Evolutionary conservation across 2,797 vertebrate species (phyloP).

Genomic region (Pantherophis vulpinus): DNA sequence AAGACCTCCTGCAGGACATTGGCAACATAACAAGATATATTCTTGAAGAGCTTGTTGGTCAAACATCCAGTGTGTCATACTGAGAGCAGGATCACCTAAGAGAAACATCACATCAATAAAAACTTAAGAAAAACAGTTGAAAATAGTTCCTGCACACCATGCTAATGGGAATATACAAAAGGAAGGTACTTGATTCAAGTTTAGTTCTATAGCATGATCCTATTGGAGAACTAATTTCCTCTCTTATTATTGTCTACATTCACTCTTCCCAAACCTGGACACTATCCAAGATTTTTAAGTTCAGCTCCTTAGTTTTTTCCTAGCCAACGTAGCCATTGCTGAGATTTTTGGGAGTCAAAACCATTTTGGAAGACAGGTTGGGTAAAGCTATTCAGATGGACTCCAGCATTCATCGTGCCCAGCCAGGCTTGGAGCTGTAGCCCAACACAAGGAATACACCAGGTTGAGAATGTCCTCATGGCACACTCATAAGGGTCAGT

Average conservation of each 20-base stretch:
- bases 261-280: background rate
- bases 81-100: constrained; percentile 84
- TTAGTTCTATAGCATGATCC: background rate
- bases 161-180: background rate
- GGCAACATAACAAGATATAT: constrained; percentile 96
- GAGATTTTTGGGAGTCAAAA: background rate
- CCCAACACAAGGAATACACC: background rate
- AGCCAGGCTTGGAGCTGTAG: background rate
- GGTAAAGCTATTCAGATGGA: background rate
- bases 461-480: background rate
- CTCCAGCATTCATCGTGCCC: background rate
- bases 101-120: background rate
- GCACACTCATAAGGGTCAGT: background rate
- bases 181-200: background rate
- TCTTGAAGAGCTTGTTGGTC: constrained; percentile 94
- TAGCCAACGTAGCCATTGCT: background rate
- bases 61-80: constrained; percentile 91
- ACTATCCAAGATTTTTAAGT: background rate
- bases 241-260: background rate
- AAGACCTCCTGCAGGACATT: constrained; percentile 89
- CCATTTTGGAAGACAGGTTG: background rate
- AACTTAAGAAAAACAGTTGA: background rate
- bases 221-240: background rate
- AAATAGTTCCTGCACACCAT: no score
- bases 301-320: background rate